Conservation (phyloP, 2,888 invertebrate genomes). For the Drosophila subsilvestris region DNA sequence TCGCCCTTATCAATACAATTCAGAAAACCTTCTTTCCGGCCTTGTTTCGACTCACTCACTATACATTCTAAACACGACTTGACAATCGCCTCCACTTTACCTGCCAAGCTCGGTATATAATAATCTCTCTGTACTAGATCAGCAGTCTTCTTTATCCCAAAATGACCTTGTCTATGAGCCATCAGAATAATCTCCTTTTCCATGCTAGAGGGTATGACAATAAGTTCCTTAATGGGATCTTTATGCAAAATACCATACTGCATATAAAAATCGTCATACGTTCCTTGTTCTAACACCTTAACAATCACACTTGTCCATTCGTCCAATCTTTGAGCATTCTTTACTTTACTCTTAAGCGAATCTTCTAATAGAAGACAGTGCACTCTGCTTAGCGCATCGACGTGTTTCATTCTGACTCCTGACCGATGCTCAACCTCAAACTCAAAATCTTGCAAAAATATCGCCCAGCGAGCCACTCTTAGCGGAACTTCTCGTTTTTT, state of each 20-base stretch:
- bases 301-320: neutral
- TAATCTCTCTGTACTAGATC: neutral
- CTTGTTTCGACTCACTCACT: neutral
- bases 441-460: too few species aligned
- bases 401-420: too few species aligned
- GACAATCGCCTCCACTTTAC: neutral
- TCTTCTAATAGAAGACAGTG: neutral
- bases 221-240: too few species aligned
- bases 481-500: constrained; percentile 45
- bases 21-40: neutral
- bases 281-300: neutral
- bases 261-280: too few species aligned
- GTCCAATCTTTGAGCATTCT: neutral
- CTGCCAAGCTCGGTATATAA: neutral
- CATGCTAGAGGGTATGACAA: too few species aligned
- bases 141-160: too few species aligned
- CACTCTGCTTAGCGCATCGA: too few species aligned
- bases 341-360: neutral
- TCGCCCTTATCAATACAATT: constrained; percentile 4
- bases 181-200: neutral
- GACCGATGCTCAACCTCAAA: too few species aligned
- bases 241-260: too few species aligned
- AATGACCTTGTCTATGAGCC: too few species aligned
- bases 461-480: constrained; percentile 42
- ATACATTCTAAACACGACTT: constrained; percentile 4